These are phyloP conservation scores for Clarias macrocephalus DNA, from an alignment of 2,113 vertebrate species.

Conservation along the genomic window DNA sequence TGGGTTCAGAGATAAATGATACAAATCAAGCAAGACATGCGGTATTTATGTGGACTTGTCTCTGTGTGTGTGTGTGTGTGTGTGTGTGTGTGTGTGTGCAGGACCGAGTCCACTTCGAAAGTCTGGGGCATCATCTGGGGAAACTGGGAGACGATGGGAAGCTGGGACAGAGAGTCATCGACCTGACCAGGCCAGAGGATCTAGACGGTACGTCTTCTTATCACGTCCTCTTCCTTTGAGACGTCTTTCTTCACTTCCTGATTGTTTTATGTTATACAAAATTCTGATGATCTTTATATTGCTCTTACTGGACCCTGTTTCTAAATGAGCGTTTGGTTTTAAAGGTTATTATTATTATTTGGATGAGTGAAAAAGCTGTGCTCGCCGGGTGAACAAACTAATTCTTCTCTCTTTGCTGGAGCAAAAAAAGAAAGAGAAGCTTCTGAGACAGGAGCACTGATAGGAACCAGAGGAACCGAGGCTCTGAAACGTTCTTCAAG, in stretches of 20 bases:
- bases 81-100: slow-evolving; percentile 60
- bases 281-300: background rate
- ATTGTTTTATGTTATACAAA: background rate
- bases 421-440: background rate
- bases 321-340: background rate
- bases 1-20: background rate
- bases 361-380: background rate
- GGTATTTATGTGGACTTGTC: background rate
- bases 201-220: slow-evolving; percentile 85
- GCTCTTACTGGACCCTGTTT: background rate
- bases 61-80: background rate
- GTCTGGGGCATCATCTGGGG: slow-evolving; percentile 86
- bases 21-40: background rate
- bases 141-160: slow-evolving; percentile 93
- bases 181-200: slow-evolving; percentile 96
- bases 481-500: background rate
- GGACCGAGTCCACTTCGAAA: slow-evolving; percentile 95
- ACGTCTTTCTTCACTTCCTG: background rate
- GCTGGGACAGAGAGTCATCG: slow-evolving; percentile 93
- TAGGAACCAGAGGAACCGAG: background rate
- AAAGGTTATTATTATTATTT: background rate
- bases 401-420: background rate
- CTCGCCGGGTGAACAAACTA: background rate
- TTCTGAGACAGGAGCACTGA: background rate
- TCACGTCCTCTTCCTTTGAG: background rate